Evolutionary conservation across 2,888 invertebrate species (phyloP).

Genomic region (Pollenia labialis): DNA sequence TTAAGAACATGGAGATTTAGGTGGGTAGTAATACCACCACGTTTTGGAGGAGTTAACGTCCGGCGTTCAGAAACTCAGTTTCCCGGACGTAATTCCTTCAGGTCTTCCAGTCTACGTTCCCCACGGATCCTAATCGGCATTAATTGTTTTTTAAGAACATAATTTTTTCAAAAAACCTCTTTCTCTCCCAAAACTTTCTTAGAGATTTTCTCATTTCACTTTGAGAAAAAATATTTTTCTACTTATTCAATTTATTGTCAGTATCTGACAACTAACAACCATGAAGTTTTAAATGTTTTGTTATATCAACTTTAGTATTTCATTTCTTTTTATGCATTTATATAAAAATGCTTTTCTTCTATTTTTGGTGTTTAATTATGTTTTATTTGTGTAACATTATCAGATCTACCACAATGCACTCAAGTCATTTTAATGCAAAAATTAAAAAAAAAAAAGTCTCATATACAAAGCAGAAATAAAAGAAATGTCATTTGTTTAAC

Average conservation of each 20-base stretch:
- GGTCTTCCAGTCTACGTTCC: too few species aligned
- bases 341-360: constrained; percentile 21
- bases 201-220: too few species aligned
- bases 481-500: constrained; percentile 45
- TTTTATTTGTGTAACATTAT: constrained; percentile 63
- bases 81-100: too few species aligned
- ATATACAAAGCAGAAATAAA: background rate
- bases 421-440: constrained; percentile 43
- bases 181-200: too few species aligned
- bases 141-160: too few species aligned
- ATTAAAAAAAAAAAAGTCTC: background rate
- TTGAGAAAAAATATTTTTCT: background rate
- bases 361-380: constrained; percentile 64
- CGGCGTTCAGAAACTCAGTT: too few species aligned
- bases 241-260: background rate
- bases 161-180: too few species aligned
- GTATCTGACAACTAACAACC: background rate
- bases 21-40: too few species aligned
- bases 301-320: constrained; percentile 30
- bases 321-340: background rate
- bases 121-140: too few species aligned
- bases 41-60: too few species aligned
- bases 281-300: constrained; percentile 34
- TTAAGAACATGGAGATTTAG: too few species aligned
- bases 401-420: constrained; percentile 55